Evolutionary conservation across 2,888 invertebrate species (phyloP).

Genomic region (Pterobdella sp.): DNA sequence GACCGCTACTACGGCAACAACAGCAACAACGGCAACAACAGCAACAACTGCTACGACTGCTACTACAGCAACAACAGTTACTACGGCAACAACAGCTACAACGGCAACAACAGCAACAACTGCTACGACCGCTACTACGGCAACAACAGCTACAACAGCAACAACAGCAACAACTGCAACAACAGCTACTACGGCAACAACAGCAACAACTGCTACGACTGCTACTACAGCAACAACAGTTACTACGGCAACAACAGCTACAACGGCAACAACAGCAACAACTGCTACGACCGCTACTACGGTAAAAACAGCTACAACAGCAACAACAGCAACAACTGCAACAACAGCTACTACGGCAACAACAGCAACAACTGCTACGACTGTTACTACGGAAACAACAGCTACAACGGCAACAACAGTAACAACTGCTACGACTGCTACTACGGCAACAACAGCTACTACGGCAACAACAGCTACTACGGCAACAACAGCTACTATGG

Average conservation of each 20-base stretch:
- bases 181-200: background rate
- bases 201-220: background rate
- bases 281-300: background rate
- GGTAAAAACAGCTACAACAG: background rate
- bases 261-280: background rate
- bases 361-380: background rate
- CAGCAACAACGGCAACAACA: background rate
- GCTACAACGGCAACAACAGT: background rate
- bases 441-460: background rate
- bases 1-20: background rate
- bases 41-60: background rate
- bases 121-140: background rate
- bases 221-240: background rate
- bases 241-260: background rate
- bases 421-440: background rate
- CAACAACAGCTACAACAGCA: background rate
- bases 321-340: background rate
- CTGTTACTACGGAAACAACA: background rate
- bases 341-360: background rate
- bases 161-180: background rate
- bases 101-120: background rate
- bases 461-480: background rate
- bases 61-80: conserved; percentile 6
- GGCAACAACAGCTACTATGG: background rate
- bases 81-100: background rate